phyloP scores from a whole-genome alignment of 2,797 vertebrate species.

The Sebastes matsubarae region DNA sequence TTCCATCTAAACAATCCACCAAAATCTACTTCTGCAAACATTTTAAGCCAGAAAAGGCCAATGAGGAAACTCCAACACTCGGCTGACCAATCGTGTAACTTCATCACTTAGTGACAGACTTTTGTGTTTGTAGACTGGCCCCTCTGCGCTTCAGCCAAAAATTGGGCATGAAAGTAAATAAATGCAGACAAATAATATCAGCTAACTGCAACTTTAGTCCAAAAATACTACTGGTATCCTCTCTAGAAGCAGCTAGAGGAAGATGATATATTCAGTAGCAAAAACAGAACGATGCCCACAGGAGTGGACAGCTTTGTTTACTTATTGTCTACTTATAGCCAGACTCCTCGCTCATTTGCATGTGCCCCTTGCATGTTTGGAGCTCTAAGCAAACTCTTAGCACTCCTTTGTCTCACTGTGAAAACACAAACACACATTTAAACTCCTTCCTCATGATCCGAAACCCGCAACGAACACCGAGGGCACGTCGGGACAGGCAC shows the following conservation, averaged over 20 bases:
- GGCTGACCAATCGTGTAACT: no score
- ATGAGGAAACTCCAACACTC: no score
- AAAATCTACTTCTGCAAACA: no score
- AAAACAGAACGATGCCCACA: conserved; percentile 35
- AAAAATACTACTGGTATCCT: conserved; percentile 11
- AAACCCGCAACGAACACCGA: conserved; percentile 19
- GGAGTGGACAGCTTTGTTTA: conserved; percentile 58
- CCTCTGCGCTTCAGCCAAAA: neutral
- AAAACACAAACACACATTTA: conserved; percentile 13
- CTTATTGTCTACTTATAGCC: conserved; percentile 48
- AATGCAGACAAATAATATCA: conserved; percentile 11
- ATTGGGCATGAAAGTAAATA: neutral
- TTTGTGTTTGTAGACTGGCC: no score
- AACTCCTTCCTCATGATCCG: neutral
- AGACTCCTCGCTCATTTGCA: conserved; percentile 64
- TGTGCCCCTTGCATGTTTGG: conserved; percentile 48
- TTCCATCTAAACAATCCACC: no score
- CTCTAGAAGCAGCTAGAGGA: conserved; percentile 12
- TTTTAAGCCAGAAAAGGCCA: no score
- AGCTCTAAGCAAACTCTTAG: conserved; percentile 24
- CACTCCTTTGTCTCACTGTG: conserved; percentile 31
- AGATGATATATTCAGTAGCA: conserved; percentile 4
- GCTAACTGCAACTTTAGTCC: neutral
- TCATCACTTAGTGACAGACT: no score
- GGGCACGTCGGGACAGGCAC: conserved; percentile 46